These are phyloP conservation scores for Heliconius erato DNA, from an alignment of 2,888 invertebrate species.

Conservation along the genomic window DNA sequence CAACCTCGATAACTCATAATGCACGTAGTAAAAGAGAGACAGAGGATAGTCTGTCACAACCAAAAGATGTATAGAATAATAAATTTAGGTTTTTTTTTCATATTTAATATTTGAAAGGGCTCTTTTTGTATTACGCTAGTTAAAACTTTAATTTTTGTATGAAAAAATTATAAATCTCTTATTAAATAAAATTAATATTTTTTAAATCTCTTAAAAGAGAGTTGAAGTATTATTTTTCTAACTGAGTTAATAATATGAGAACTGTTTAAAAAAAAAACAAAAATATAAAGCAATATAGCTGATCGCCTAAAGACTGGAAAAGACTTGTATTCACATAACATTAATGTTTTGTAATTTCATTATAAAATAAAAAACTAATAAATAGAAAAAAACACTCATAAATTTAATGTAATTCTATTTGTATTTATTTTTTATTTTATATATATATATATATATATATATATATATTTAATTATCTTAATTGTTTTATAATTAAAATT, in stretches of 20 bases:
- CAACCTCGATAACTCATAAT: slow-evolving; percentile 77
- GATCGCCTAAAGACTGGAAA: slow-evolving; percentile 23
- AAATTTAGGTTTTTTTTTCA: neutral
- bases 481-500: neutral
- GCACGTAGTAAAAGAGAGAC: slow-evolving; percentile 81
- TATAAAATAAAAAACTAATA: neutral
- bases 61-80: slow-evolving; percentile 67
- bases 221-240: neutral
- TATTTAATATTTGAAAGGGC: slow-evolving; percentile 1
- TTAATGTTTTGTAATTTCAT: slow-evolving; percentile 11
- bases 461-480: neutral
- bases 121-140: neutral
- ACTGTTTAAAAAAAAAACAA: neutral
- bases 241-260: neutral
- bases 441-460: neutral
- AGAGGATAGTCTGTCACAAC: slow-evolving; percentile 72
- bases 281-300: slow-evolving; percentile 19
- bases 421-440: neutral
- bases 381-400: slow-evolving; percentile 2
- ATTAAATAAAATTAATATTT: too few species aligned
- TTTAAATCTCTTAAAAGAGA: too few species aligned
- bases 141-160: neutral
- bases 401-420: neutral
- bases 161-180: neutral
- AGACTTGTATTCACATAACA: slow-evolving; percentile 21